Conservation (phyloP, 2,113 vertebrate genomes). For the Pituophis catenifer region DNA sequence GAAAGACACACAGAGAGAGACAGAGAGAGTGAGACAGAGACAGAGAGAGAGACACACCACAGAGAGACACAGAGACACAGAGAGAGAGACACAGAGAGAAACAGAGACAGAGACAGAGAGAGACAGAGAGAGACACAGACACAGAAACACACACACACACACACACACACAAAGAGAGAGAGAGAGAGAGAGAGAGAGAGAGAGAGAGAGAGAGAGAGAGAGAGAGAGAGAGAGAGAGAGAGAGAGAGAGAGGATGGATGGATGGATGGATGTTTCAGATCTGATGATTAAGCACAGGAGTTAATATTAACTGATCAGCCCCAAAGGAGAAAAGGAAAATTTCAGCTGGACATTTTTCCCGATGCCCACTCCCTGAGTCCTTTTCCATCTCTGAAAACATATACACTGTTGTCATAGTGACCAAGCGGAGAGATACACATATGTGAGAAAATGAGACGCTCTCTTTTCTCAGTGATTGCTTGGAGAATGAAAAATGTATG, state of each 20-base stretch:
- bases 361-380: constrained; percentile 64
- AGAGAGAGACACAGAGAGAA: too few relatives aligned
- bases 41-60: background rate
- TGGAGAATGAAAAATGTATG: constrained; percentile 49
- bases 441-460: constrained; percentile 52
- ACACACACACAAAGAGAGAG: too few relatives aligned
- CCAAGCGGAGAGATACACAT: constrained; percentile 62
- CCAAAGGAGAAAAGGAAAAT: constrained; percentile 58
- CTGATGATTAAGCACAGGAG: constrained; percentile 56
- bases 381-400: constrained; percentile 72
- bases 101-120: too few relatives aligned
- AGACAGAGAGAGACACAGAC: too few relatives aligned
- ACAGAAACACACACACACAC: too few relatives aligned
- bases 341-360: constrained; percentile 59
- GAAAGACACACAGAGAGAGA: too few relatives aligned
- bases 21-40: background rate
- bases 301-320: constrained; percentile 53
- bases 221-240: too few relatives aligned
- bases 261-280: constrained; percentile 35
- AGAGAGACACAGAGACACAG: too few relatives aligned
- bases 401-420: constrained; percentile 66
- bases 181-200: background rate
- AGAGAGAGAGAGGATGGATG: background rate
- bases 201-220: background rate
- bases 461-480: constrained; percentile 46